These are phyloP conservation scores for Acrobeloides nanus DNA, from an alignment of 2,888 invertebrate species.

Conservation along the genomic window DNA sequence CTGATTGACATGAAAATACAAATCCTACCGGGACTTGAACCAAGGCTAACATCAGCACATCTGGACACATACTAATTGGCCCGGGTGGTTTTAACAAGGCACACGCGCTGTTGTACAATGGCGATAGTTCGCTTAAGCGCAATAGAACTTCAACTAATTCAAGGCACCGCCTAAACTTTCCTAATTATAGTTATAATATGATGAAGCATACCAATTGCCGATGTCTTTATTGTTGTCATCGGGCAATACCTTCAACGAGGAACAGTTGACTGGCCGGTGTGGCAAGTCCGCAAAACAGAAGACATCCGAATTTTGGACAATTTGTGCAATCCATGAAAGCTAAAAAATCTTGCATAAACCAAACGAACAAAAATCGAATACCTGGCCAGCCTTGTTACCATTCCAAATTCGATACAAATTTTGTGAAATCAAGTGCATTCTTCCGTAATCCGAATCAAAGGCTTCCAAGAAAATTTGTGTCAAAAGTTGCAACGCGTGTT, in stretches of 20 bases:
- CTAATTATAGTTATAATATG: too few relatives aligned
- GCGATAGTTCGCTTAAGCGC: constrained; percentile 64
- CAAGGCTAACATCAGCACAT: constrained; percentile 79
- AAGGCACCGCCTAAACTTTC: too few relatives aligned
- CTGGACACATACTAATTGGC: constrained; percentile 66
- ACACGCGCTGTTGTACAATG: constrained; percentile 10
- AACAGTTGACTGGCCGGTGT: constrained; percentile 75
- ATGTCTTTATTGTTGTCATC: constrained; percentile 90
- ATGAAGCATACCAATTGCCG: constrained; percentile 84
- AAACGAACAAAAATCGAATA: constrained; percentile 18
- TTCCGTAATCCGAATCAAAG: too few relatives aligned
- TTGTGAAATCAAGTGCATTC: too few relatives aligned
- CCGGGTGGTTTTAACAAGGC: constrained; percentile 14
- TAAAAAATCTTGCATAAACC: constrained; percentile 54
- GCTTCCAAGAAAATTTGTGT: constrained; percentile 75
- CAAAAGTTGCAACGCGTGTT: constrained; percentile 73
- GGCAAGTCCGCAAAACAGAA: constrained; percentile 87
- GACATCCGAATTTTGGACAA: constrained; percentile 81
- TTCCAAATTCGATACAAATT: constrained; percentile 77
- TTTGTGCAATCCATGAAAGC: constrained; percentile 76
- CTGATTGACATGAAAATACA: too few relatives aligned
- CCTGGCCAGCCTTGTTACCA: constrained; percentile 67
- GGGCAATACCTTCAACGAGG: constrained; percentile 78
- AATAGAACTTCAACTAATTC: constrained; percentile 82
- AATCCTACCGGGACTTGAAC: constrained; percentile 73